Evolutionary conservation across 2,888 invertebrate species (phyloP).

Genomic region (Vannuccia rotundouncinata): DNA sequence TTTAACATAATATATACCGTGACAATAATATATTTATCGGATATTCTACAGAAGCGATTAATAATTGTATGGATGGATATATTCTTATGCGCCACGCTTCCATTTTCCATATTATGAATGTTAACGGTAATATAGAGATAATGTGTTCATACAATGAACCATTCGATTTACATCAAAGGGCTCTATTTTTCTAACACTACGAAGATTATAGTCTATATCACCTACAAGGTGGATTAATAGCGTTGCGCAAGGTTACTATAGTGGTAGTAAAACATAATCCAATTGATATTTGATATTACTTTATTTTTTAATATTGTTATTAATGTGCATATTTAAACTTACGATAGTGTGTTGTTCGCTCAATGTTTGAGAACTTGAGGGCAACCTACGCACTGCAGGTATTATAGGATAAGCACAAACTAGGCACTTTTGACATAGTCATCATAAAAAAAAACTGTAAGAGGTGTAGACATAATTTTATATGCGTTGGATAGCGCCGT

Average conservation of each 20-base stretch:
- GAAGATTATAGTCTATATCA: neutral
- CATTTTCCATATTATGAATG: slow-evolving; percentile 1
- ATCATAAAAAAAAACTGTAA: too few relatives aligned
- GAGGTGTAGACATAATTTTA: too few relatives aligned
- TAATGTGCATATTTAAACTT: neutral
- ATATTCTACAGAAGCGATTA: neutral
- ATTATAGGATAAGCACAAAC: too few relatives aligned
- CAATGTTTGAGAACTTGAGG: too few relatives aligned
- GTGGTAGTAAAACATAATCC: slow-evolving; percentile 9
- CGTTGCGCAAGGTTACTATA: slow-evolving; percentile 18
- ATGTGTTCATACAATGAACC: slow-evolving; percentile 5
- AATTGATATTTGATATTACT: neutral
- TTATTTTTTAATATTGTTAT: neutral
- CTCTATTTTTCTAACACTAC: neutral
- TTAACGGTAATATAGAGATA: slow-evolving; percentile 9
- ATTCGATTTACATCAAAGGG: slow-evolving; percentile 11
- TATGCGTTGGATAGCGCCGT: too few relatives aligned
- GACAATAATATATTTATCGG: slow-evolving; percentile 6
- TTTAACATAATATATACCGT: neutral
- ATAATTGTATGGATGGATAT: neutral
- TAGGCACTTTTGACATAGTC: too few relatives aligned
- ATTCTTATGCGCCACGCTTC: slow-evolving; percentile 3
- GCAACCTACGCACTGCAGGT: too few relatives aligned
- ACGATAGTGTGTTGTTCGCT: too few relatives aligned
- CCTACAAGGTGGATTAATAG: neutral